Conservation (phyloP, 2,888 invertebrate species). For the Calephelis perditalis region DNA sequence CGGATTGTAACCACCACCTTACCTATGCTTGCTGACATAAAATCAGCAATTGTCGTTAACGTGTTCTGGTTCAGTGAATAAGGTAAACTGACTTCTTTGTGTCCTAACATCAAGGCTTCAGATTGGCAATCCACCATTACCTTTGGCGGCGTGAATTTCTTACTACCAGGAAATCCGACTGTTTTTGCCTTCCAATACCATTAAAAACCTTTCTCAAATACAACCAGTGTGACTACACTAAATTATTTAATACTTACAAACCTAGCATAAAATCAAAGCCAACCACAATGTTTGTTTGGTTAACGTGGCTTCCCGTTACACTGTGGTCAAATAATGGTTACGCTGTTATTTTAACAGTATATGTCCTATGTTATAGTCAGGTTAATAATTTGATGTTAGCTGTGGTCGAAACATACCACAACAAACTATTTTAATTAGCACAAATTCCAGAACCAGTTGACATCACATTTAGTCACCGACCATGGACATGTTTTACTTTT, state of each 20-base stretch:
- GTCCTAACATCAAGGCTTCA: too few species aligned
- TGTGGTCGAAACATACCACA: neutral
- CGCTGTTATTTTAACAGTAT: neutral
- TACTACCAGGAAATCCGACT: too few species aligned
- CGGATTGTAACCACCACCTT: too few species aligned
- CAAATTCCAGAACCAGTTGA: too few species aligned
- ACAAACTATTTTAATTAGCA: neutral
- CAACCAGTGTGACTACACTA: constrained; percentile 9
- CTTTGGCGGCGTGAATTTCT: too few species aligned
- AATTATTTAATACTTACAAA: constrained; percentile 14
- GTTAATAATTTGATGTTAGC: neutral
- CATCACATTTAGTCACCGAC: too few species aligned
- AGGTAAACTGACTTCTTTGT: too few species aligned
- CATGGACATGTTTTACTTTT: neutral
- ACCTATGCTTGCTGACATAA: too few species aligned
- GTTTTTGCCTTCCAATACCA: too few species aligned
- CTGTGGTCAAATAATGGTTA: constrained; percentile 16
- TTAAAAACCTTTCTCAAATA: neutral
- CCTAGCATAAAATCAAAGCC: constrained; percentile 29
- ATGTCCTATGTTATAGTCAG: neutral
- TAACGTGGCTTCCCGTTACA: constrained; percentile 34
- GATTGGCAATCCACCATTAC: too few species aligned
- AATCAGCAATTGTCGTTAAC: too few species aligned
- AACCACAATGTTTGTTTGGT: constrained; percentile 38
- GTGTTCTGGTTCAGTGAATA: too few species aligned